These are phyloP conservation scores for Nicator chloris DNA, from an alignment of 2,113 vertebrate genomes.

Conservation along the genomic window DNA sequence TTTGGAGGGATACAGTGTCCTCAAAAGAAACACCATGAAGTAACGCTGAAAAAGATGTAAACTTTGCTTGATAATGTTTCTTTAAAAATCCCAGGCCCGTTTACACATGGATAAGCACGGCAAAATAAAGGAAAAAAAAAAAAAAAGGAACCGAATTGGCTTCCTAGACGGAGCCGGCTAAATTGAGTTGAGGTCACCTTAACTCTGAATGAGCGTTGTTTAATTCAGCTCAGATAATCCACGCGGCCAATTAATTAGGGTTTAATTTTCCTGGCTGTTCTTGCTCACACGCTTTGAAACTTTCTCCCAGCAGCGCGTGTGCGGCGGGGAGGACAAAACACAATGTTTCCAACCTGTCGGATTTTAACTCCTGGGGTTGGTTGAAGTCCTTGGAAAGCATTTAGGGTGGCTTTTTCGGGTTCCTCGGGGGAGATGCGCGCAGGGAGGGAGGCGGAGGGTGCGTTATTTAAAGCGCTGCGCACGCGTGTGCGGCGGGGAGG, in stretches of 20 bases:
- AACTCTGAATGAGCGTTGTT: not conserved
- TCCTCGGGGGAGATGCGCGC: not conserved
- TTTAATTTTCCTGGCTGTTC: not conserved
- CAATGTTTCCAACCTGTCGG: not conserved
- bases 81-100: not conserved
- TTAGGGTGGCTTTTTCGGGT: not conserved
- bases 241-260: not conserved
- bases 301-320: not conserved
- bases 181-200: constrained; percentile 19
- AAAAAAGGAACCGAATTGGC: not conserved
- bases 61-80: not conserved
- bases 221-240: constrained; percentile 19
- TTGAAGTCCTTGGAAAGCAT: fast-evolving
- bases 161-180: not conserved
- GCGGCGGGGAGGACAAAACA: fast-evolving
- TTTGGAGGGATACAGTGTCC: not conserved
- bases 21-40: fast-evolving
- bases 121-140: not conserved
- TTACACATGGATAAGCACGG: not conserved
- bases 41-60: not conserved
- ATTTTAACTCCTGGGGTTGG: not conserved
- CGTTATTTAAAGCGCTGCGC: not conserved
- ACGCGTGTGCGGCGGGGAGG: not conserved
- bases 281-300: not conserved
- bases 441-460: not conserved